Evolutionary conservation across 2,113 vertebrate species (phyloP).

Genomic region (Muntiacus muntjak): DNA sequence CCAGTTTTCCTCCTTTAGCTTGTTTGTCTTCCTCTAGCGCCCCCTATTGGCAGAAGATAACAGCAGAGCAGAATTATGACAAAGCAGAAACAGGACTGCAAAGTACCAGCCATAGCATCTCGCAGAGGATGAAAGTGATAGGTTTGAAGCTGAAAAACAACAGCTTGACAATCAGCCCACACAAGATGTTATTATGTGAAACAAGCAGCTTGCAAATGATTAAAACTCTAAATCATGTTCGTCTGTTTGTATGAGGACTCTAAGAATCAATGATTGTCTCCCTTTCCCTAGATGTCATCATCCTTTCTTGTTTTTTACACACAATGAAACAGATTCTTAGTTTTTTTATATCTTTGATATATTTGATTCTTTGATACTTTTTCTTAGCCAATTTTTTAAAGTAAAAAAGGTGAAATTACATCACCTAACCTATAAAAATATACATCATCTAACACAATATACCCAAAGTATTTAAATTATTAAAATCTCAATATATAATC

Average conservation of each 20-base stretch:
- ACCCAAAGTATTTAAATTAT: background rate
- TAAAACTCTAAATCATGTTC: background rate
- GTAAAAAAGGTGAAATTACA: background rate
- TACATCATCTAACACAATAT: background rate
- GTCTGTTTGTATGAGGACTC: background rate
- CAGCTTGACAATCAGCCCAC: background rate
- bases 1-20: background rate
- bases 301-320: background rate
- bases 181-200: background rate
- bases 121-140: background rate
- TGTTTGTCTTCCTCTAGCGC: background rate
- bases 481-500: background rate
- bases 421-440: background rate
- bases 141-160: background rate
- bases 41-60: background rate
- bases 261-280: background rate
- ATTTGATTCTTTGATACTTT: background rate
- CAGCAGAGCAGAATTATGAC: background rate
- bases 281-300: background rate
- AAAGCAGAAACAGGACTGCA: background rate
- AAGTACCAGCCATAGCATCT: background rate
- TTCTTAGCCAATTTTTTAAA: background rate
- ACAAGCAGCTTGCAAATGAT: background rate
- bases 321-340: background rate
- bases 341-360: background rate